phyloP scores from a whole-genome alignment of 2,113 vertebrate species.

The Xyrauchen texanus region DNA sequence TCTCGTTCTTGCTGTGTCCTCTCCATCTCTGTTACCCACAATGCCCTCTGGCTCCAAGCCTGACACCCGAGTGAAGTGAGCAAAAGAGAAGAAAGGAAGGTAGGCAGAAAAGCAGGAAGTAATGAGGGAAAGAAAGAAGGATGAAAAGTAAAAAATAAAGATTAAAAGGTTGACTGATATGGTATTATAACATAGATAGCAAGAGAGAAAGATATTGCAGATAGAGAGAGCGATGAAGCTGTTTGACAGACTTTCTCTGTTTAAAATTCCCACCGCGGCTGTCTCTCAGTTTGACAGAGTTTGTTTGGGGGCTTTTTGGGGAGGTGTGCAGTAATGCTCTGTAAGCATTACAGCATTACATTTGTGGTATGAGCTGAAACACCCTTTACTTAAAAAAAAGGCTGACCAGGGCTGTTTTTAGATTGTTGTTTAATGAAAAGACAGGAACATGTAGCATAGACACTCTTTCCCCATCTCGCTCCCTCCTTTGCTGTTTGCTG shows the following conservation, averaged over 20 bases:
- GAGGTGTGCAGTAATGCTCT: not conserved
- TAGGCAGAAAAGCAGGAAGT: not conserved
- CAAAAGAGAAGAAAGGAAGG: not conserved
- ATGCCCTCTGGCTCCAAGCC: not conserved
- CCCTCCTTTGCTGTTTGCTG: constrained; percentile 36
- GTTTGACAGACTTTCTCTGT: not conserved
- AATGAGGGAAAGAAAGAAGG: constrained; percentile 1
- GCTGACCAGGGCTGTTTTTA: constrained; percentile 77
- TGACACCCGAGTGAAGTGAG: constrained; percentile 7
- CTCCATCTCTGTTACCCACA: constrained; percentile 25
- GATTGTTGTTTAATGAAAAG: constrained; percentile 76
- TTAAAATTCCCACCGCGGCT: not conserved
- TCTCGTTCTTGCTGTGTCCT: constrained; percentile 2
- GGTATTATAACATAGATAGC: too few species aligned
- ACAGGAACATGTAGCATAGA: constrained; percentile 46
- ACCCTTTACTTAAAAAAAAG: constrained; percentile 61
- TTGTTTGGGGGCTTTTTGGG: not conserved
- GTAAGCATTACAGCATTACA: constrained; percentile 37
- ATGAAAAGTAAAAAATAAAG: constrained; percentile 8
- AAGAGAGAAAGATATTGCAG: not conserved
- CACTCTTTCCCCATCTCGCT: constrained; percentile 44
- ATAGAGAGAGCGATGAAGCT: not conserved
- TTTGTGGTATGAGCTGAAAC: constrained; percentile 60
- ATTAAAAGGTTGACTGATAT: not conserved
- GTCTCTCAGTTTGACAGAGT: not conserved